Percentiles rank a stretch among this genome's conserved stretches.
Evolutionary conservation across 1,140 invertebrate genomes (phyloP).

Genomic region (Caenorhabditis brenneri): DNA sequence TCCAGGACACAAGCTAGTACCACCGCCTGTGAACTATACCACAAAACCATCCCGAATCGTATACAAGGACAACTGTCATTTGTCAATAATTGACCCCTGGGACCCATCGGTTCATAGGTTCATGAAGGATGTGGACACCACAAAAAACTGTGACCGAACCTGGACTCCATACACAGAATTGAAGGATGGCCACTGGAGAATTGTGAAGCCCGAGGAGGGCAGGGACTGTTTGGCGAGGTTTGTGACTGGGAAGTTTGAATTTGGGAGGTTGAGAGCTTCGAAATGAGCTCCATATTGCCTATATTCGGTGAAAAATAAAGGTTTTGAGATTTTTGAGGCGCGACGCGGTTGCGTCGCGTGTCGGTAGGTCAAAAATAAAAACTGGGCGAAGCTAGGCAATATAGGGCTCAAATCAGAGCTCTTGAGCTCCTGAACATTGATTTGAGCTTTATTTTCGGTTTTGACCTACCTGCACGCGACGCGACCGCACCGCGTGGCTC

Average conservation of each 20-base stretch:
- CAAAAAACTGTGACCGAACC: not conserved
- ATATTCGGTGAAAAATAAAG: no score
- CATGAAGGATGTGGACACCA: not conserved
- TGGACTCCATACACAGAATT: not conserved
- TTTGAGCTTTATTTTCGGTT: not conserved
- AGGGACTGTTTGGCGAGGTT: not conserved
- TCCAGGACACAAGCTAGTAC: no score
- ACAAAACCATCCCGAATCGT: no score
- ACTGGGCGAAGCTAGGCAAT: no score
- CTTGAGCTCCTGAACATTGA: not conserved
- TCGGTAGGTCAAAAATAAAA: no score
- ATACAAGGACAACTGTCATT: no score
- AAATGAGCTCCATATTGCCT: no score
- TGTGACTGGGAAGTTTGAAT: not conserved
- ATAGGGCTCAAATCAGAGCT: not conserved
- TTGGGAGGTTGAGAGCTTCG: not conserved
- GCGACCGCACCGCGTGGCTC: no score
- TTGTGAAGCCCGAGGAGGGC: not conserved
- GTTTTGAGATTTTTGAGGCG: no score
- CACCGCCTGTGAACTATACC: no score
- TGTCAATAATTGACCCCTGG: not conserved
- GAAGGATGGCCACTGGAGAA: not conserved
- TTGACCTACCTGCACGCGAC: no score
- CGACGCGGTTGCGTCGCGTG: no score
- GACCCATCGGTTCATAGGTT: not conserved